Percentiles rank a stretch among this genome's conserved stretches.
These are phyloP conservation scores for Octopus sinensis DNA, from an alignment of 1,140 invertebrate species.

Conservation along the genomic window DNA sequence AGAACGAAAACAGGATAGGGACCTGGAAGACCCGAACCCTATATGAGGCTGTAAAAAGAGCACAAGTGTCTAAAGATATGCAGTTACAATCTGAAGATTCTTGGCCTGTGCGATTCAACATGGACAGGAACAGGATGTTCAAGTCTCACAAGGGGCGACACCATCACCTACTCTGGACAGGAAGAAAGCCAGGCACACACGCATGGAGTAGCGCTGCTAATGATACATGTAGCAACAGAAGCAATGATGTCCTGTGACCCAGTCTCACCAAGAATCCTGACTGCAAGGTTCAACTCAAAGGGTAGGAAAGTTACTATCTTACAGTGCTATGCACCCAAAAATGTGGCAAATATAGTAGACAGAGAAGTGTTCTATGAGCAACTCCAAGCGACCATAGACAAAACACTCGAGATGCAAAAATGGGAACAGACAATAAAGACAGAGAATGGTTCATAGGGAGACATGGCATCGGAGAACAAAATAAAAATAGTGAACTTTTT, in stretches of 20 bases:
- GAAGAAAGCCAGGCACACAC: neutral
- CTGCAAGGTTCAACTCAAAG: neutral
- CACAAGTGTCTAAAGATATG: neutral
- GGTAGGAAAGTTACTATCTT: slow-evolving; percentile 20
- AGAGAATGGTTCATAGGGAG: slow-evolving; percentile 25
- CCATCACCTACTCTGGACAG: neutral
- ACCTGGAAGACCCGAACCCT: no score
- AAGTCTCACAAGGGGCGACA: neutral
- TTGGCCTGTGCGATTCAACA: neutral
- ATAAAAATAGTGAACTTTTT: slow-evolving; percentile 29
- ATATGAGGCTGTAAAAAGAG: no score
- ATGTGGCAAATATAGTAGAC: no score
- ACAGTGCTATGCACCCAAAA: neutral
- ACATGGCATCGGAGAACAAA: slow-evolving; percentile 21
- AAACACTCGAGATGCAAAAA: slow-evolving; percentile 24
- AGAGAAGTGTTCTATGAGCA: no score
- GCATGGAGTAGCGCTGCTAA: neutral
- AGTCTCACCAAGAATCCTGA: neutral
- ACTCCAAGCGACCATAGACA: slow-evolving; percentile 12
- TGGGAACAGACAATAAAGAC: slow-evolving; percentile 25
- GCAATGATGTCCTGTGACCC: neutral
- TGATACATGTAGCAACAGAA: neutral
- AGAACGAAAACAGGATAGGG: no score
- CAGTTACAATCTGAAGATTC: neutral
- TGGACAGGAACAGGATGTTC: neutral